Percentiles rank a stretch among this genome's conserved stretches.
Evolutionary conservation across 2,797 vertebrate genomes (phyloP).

Genomic region (Enteromius trimaculatus): DNA sequence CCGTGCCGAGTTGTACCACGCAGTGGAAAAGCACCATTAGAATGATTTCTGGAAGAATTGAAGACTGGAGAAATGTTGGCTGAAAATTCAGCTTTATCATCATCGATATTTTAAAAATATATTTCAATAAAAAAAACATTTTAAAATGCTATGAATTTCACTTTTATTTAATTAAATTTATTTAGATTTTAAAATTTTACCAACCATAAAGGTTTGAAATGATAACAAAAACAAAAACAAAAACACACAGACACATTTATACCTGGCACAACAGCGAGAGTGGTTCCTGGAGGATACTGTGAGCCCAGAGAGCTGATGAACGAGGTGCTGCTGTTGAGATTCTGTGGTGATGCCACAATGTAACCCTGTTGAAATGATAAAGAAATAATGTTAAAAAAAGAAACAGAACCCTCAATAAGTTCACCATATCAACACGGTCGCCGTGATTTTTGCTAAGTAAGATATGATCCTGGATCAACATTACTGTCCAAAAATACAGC

Average conservation of each 20-base stretch:
- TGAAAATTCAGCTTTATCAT: neutral
- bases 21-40: no score
- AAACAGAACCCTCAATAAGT: neutral
- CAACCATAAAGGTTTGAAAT: neutral
- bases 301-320: constrained; percentile 77
- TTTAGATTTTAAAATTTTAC: neutral
- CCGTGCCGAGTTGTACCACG: no score
- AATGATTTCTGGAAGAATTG: neutral
- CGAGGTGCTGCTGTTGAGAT: constrained; percentile 77
- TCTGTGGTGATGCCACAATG: constrained; percentile 76
- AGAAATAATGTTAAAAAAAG: neutral
- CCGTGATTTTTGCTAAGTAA: no score
- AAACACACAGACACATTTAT: neutral
- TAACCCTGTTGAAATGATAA: constrained; percentile 75
- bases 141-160: neutral
- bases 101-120: neutral
- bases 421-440: no score
- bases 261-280: constrained; percentile 80
- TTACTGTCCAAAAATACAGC: no score
- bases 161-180: neutral
- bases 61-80: no score
- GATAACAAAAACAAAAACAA: neutral
- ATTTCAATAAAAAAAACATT: neutral
- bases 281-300: constrained; percentile 77
- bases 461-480: no score